phyloP scores from a whole-genome alignment of 2,888 invertebrate species.

The Drosophila incognita region DNA sequence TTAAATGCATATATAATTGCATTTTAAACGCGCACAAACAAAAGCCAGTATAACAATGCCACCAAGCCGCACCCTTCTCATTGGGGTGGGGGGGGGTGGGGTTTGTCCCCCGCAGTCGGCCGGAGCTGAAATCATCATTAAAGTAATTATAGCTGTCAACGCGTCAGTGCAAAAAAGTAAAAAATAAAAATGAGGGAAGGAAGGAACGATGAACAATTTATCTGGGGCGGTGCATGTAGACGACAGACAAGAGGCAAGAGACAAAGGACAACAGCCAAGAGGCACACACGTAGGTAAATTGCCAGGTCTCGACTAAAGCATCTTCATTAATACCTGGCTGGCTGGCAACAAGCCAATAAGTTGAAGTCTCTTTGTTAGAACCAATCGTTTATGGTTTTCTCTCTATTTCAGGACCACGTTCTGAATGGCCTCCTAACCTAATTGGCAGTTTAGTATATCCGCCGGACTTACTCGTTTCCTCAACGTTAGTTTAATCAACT shows the following conservation, averaged over 20 bases:
- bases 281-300: conserved; percentile 34
- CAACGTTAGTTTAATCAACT: background rate
- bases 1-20: conserved; percentile 68
- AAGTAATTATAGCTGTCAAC: conserved; percentile 72
- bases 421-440: background rate
- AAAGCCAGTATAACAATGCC: conserved; percentile 42
- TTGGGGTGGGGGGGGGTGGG: too few species aligned
- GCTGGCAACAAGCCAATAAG: conserved; percentile 21
- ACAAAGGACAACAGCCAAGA: background rate
- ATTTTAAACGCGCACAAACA: conserved; percentile 71
- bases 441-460: background rate
- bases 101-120: background rate
- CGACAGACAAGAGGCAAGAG: background rate
- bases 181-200: background rate
- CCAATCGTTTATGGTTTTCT: background rate
- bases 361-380: conserved; percentile 3
- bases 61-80: background rate
- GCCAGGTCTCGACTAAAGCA: conserved; percentile 4
- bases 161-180: conserved; percentile 11
- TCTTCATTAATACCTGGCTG: background rate
- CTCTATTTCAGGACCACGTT: background rate
- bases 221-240: conserved; percentile 11
- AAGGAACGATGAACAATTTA: conserved; percentile 38
- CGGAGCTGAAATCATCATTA: conserved; percentile 69
- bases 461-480: background rate